Conservation (phyloP, 2,888 invertebrate species). For the Hypolimnas misippus region DNA sequence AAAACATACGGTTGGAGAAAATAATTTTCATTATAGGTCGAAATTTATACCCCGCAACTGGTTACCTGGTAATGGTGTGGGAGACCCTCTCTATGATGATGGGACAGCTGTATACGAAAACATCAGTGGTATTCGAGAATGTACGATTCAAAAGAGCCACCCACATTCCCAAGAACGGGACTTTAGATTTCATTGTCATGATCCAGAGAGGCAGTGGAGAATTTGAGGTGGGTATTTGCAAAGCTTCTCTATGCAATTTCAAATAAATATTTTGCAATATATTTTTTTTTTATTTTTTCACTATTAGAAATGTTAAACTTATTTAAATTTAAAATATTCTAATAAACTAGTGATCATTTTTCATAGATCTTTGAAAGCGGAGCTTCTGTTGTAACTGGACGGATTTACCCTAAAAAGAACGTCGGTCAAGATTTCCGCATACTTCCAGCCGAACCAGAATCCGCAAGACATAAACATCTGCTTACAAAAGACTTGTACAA, state of each 20-base stretch:
- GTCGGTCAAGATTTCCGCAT: constrained; percentile 82
- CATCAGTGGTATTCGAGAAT: no score
- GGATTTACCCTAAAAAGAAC: constrained; percentile 84
- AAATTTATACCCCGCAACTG: no score
- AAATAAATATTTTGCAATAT: no score
- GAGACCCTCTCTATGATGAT: constrained; percentile 89
- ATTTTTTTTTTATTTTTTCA: no score
- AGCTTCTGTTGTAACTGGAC: constrained; percentile 88
- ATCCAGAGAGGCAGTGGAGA: no score
- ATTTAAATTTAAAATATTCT: no score
- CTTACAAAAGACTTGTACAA: constrained; percentile 86
- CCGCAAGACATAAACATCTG: constrained; percentile 74
- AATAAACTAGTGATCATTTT: background rate
- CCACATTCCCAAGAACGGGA: constrained; percentile 88
- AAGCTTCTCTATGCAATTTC: no score
- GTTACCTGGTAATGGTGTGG: no score
- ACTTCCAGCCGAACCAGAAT: constrained; percentile 68
- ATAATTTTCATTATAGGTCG: no score
- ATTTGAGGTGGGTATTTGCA: constrained; percentile 78
- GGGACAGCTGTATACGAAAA: constrained; percentile 87
- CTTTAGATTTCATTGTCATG: constrained; percentile 84
- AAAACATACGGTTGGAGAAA: no score
- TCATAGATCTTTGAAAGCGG: constrained; percentile 87
- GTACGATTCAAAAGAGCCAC: constrained; percentile 93
- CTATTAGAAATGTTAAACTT: no score